Percentiles rank a stretch among this genome's conserved stretches.
These are phyloP conservation scores for Mola mola DNA, from an alignment of 2,113 vertebrate genomes.

Conservation along the genomic window DNA sequence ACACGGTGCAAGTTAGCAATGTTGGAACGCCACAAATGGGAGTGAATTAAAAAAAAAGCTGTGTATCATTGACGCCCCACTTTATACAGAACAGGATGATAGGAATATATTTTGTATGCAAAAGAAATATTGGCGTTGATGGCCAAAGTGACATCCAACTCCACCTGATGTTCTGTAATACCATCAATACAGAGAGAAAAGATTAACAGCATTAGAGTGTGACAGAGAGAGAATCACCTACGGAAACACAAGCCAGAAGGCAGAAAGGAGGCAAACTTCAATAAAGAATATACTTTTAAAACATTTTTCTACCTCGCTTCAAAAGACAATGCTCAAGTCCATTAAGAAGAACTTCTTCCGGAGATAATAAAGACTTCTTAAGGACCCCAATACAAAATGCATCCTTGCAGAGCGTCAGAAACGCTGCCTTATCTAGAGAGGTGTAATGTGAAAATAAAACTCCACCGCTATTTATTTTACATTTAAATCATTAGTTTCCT, in stretches of 20 bases:
- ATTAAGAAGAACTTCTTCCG: constrained; percentile 24
- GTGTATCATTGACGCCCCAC: not conserved
- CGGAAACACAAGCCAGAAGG: constrained; percentile 16
- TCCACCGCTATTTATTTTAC: constrained; percentile 6
- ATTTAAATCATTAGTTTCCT: constrained; percentile 15
- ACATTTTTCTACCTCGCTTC: not conserved
- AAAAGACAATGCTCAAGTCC: constrained; percentile 1
- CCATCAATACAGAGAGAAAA: constrained; percentile 16
- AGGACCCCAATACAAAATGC: not conserved
- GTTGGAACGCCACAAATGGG: no score
- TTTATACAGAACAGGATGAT: not conserved
- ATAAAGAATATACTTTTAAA: constrained; percentile 24
- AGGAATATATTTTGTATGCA: not conserved
- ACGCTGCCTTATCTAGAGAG: not conserved
- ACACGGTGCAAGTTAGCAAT: no score
- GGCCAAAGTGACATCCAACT: constrained; percentile 2
- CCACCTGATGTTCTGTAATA: constrained; percentile 2
- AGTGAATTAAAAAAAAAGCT: not conserved
- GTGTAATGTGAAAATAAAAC: not conserved
- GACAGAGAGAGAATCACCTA: constrained; percentile 8
- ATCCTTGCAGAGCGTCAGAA: not conserved
- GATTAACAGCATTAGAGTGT: constrained; percentile 10
- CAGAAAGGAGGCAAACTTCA: constrained; percentile 16
- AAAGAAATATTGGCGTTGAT: not conserved
- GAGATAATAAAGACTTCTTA: constrained; percentile 19